phyloP scores from a whole-genome alignment of 1,140 invertebrate species.

The Protaetia brevitarsis region DNA sequence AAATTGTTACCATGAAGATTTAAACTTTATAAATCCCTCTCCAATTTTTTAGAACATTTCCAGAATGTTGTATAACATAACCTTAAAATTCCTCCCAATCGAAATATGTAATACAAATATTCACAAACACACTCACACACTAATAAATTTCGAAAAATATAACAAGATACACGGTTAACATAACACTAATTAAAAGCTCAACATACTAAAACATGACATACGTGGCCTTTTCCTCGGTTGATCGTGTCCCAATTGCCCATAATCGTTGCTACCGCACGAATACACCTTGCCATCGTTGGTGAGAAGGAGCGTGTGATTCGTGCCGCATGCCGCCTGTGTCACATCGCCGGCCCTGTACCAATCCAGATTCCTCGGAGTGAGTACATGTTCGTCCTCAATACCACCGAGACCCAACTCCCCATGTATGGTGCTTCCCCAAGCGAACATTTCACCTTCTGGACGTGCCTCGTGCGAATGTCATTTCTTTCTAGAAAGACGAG shows the following conservation, averaged over 20 bases:
- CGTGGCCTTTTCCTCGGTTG: slow-evolving; percentile 70
- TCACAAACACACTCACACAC: not conserved
- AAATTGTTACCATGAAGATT: no score
- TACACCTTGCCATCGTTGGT: slow-evolving; percentile 76
- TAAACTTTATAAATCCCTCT: no score
- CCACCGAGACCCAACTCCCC: slow-evolving; percentile 80
- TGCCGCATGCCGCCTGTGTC: slow-evolving; percentile 71
- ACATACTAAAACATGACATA: slow-evolving; percentile 61
- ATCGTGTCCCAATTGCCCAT: slow-evolving; percentile 81
- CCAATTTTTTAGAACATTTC: no score
- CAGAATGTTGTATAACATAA: no score
- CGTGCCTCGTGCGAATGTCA: not conserved
- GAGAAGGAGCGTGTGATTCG: slow-evolving; percentile 76
- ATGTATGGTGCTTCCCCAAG: slow-evolving; percentile 76
- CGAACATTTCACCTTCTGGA: slow-evolving; percentile 54
- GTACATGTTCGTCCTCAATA: slow-evolving; percentile 70
- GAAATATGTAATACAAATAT: not conserved
- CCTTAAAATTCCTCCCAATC: not conserved
- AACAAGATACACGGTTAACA: not conserved
- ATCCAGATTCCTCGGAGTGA: slow-evolving; percentile 59
- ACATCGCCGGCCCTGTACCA: slow-evolving; percentile 65
- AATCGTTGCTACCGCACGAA: slow-evolving; percentile 86
- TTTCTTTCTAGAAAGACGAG: not conserved
- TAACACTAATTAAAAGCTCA: slow-evolving; percentile 33
- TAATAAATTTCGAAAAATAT: not conserved